Evolutionary conservation across 1,140 invertebrate species (phyloP).

Genomic region (Scaptomyza hsui): DNA sequence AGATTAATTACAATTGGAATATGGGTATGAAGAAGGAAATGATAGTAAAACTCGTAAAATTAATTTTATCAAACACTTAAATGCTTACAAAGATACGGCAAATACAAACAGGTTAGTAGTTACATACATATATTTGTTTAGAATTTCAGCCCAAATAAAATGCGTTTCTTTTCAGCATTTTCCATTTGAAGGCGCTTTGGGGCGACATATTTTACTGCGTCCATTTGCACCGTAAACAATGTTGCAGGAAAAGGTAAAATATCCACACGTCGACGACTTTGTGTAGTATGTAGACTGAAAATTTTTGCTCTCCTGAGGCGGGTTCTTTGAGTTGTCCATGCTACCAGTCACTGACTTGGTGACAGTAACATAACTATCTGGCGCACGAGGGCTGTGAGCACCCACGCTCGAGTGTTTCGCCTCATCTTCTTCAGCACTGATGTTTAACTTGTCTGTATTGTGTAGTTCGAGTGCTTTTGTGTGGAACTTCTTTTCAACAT

Average conservation of each 20-base stretch:
- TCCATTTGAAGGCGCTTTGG: slow-evolving; percentile 85
- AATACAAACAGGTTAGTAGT: slow-evolving; percentile 59
- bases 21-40: slow-evolving; percentile 53
- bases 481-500: slow-evolving; percentile 81
- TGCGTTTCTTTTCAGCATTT: slow-evolving; percentile 64
- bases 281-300: slow-evolving; percentile 91
- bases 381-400: slow-evolving; percentile 59
- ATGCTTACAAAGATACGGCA: slow-evolving; percentile 52
- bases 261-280: slow-evolving; percentile 93
- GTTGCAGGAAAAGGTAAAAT: slow-evolving; percentile 93
- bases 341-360: slow-evolving; percentile 91
- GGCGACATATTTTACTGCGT: slow-evolving; percentile 91
- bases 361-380: slow-evolving; percentile 88
- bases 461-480: slow-evolving; percentile 74
- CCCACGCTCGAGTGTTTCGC: slow-evolving; percentile 82
- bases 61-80: slow-evolving; percentile 59
- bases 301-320: slow-evolving; percentile 86
- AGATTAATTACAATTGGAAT: slow-evolving; percentile 72
- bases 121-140: slow-evolving; percentile 43
- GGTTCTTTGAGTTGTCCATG: slow-evolving; percentile 86
- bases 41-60: slow-evolving; percentile 59
- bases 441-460: slow-evolving; percentile 53
- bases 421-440: slow-evolving; percentile 75
- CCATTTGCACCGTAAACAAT: slow-evolving; percentile 90
- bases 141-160: slow-evolving; percentile 60